Percentiles rank a stretch among this genome's conserved stretches.
Evolutionary conservation across 2,113 vertebrate genomes (phyloP).

Genomic region (Crotalus viridis): DNA sequence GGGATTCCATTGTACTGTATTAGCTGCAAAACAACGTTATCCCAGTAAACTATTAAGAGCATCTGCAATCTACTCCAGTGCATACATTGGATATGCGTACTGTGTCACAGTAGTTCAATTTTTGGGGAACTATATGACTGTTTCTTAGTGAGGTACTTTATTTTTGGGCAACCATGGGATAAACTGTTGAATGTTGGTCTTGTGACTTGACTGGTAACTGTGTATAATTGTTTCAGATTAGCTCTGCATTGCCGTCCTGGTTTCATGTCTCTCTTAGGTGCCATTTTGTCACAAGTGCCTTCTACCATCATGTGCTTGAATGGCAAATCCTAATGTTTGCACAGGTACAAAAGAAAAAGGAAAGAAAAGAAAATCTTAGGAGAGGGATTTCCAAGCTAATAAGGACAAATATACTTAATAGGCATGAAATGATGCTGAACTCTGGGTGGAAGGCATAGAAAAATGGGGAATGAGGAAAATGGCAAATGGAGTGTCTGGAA

Average conservation of each 20-base stretch:
- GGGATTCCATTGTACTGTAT: neutral
- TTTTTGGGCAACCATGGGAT: slow-evolving; percentile 58
- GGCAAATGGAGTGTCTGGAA: neutral
- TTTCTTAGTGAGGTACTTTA: slow-evolving; percentile 50
- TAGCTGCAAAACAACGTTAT: neutral
- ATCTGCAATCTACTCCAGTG: slow-evolving; percentile 27
- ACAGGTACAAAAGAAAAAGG: neutral
- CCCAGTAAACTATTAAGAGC: neutral
- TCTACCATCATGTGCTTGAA: slow-evolving; percentile 46
- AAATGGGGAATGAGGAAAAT: neutral
- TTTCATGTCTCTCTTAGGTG: slow-evolving; percentile 42
- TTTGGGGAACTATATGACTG: slow-evolving; percentile 25
- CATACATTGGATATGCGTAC: neutral
- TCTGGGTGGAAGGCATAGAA: neutral
- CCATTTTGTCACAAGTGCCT: slow-evolving; percentile 24
- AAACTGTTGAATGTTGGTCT: slow-evolving; percentile 51
- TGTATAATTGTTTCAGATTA: slow-evolving; percentile 46
- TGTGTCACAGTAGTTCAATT: slow-evolving; percentile 1
- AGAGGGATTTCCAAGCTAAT: neutral
- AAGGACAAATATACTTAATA: neutral
- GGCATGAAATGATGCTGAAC: neutral
- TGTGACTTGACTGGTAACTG: slow-evolving; percentile 61
- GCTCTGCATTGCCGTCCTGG: slow-evolving; percentile 51
- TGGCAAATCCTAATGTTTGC: neutral
- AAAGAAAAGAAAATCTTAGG: neutral